These are phyloP conservation scores for Monopterus albus DNA, from an alignment of 2,113 vertebrate species.

Conservation along the genomic window DNA sequence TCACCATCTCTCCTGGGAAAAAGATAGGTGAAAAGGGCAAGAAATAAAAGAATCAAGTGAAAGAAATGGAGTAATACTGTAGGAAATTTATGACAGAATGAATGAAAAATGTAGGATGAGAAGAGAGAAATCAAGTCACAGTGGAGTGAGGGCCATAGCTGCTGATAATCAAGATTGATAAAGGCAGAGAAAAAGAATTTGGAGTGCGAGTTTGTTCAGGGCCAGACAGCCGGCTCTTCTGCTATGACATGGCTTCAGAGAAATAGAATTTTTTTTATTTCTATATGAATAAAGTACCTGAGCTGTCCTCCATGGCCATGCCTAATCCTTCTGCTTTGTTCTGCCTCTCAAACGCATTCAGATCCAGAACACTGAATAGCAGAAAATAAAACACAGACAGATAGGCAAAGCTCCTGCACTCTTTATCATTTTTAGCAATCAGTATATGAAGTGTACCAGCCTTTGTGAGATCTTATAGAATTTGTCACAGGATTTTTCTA, in stretches of 20 bases:
- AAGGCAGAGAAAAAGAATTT: slow-evolving; percentile 13
- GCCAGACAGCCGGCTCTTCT: slow-evolving; percentile 30
- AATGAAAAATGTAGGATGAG: background rate
- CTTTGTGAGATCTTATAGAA: slow-evolving; percentile 13
- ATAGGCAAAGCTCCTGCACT: slow-evolving; percentile 1
- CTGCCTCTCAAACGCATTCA: slow-evolving; percentile 96
- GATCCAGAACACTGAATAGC: slow-evolving; percentile 89
- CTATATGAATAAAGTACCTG: slow-evolving; percentile 85
- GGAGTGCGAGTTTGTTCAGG: slow-evolving; percentile 14
- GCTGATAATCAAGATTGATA: background rate
- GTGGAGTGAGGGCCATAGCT: background rate
- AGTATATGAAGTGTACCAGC: background rate
- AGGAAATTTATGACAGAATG: background rate
- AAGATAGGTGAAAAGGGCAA: background rate
- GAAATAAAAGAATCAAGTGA: background rate
- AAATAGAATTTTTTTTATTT: slow-evolving; percentile 41
- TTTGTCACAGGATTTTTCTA: background rate
- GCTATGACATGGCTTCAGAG: slow-evolving; percentile 35
- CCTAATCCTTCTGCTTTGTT: slow-evolving; percentile 98
- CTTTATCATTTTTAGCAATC: slow-evolving; percentile 4
- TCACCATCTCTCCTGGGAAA: slow-evolving; percentile 89
- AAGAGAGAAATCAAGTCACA: slow-evolving; percentile 1
- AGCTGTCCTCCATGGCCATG: slow-evolving; percentile 91
- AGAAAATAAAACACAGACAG: slow-evolving; percentile 4
- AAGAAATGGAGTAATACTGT: background rate